Conservation (phyloP, 2,113 vertebrate species). For the Murina feae region DNA sequence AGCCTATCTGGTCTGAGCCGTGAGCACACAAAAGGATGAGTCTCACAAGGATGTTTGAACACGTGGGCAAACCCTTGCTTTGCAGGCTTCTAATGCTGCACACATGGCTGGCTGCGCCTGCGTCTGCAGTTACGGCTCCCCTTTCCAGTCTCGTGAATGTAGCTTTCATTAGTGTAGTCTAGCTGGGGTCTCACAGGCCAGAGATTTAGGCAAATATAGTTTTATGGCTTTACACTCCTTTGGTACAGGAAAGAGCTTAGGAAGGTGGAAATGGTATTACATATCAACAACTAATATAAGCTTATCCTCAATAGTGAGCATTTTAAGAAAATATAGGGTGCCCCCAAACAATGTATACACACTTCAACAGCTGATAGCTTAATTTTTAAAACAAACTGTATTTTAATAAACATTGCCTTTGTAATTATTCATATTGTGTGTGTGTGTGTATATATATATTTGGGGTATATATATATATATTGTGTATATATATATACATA, state of each 20-base stretch:
- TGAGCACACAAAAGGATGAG: background rate
- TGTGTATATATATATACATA: too few relatives aligned
- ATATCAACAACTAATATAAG: background rate
- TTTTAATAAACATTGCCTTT: too few relatives aligned
- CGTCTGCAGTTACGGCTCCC: background rate
- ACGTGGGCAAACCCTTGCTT: background rate
- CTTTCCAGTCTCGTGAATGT: background rate
- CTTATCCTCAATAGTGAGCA: background rate
- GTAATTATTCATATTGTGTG: too few relatives aligned
- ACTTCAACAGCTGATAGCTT: too few relatives aligned
- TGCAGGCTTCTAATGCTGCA: background rate
- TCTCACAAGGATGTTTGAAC: background rate
- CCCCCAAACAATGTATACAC: too few relatives aligned
- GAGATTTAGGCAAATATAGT: background rate
- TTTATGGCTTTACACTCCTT: background rate
- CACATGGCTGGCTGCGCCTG: background rate
- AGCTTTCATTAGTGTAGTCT: background rate
- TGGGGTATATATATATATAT: too few relatives aligned
- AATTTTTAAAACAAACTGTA: too few relatives aligned
- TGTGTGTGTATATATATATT: too few relatives aligned
- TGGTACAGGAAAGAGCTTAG: background rate
- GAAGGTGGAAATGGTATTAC: background rate
- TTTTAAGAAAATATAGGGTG: background rate
- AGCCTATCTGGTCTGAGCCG: background rate
- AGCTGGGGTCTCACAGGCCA: background rate